Percentiles rank a stretch among this genome's conserved stretches.
Conservation (phyloP, 2,888 invertebrate species). For the Agapetus fuscipes region DNA sequence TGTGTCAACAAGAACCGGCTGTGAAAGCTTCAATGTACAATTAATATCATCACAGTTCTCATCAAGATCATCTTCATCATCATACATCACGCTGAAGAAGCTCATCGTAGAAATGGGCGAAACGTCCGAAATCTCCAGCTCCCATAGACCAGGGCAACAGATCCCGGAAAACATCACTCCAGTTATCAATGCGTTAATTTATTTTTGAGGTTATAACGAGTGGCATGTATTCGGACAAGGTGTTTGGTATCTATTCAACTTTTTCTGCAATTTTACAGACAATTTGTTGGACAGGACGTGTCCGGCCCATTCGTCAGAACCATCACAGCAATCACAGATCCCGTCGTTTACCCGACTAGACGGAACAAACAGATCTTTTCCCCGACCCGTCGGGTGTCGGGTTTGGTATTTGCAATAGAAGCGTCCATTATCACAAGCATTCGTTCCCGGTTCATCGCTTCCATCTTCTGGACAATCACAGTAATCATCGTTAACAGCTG, state of each 20-base stretch:
- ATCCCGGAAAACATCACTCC: no score
- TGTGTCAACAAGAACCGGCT: no score
- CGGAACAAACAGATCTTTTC: constrained; percentile 42
- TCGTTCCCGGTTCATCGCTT: constrained; percentile 75
- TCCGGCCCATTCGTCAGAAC: constrained; percentile 64
- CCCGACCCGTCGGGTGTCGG: constrained; percentile 25
- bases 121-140: no score
- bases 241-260: constrained; percentile 20
- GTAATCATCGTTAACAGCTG: constrained; percentile 69
- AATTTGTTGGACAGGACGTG: constrained; percentile 1
- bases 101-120: no score
- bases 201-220: no score
- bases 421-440: constrained; percentile 74
- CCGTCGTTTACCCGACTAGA: constrained; percentile 87
- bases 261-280: constrained; percentile 16
- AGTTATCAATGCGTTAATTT: not conserved
- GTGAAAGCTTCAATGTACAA: no score
- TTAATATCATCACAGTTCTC: no score
- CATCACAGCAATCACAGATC: constrained; percentile 90
- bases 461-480: constrained; percentile 74
- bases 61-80: no score
- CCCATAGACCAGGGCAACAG: no score
- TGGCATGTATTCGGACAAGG: constrained; percentile 23
- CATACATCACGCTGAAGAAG: no score
- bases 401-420: constrained; percentile 69